These are phyloP conservation scores for Lepisosteus oculatus DNA, from an alignment of 2,113 vertebrate genomes.

Conservation along the genomic window DNA sequence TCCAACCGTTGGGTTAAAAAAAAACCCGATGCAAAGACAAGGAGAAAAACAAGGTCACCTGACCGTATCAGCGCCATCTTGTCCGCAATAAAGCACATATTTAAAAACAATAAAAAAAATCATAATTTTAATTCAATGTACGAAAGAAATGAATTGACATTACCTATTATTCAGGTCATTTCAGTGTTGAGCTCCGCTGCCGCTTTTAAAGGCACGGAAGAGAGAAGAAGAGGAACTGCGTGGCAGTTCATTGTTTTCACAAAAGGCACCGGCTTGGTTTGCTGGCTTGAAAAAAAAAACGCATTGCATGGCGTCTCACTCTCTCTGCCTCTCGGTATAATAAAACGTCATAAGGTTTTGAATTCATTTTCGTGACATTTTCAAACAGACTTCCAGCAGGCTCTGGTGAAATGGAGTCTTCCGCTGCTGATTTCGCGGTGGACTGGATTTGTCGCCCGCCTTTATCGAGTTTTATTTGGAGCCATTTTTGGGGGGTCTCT, in stretches of 20 bases:
- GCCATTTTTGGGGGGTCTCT: conserved; percentile 34
- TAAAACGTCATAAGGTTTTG: conserved; percentile 6
- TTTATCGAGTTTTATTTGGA: conserved; percentile 31
- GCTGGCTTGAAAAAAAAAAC: conserved; percentile 37
- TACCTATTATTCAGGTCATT: conserved; percentile 52
- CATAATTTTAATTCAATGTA: conserved; percentile 46
- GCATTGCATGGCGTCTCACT: conserved; percentile 45
- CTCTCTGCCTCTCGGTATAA: conserved; percentile 37
- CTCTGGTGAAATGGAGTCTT: conserved; percentile 36
- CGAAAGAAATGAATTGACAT: conserved; percentile 47
- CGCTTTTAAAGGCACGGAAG: conserved; percentile 45
- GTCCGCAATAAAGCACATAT: conserved; percentile 34
- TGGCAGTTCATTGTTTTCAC: conserved; percentile 47
- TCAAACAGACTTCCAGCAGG: conserved; percentile 32
- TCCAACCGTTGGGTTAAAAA: conserved; percentile 26
- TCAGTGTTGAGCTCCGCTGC: conserved; percentile 49
- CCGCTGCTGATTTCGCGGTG: conserved; percentile 27
- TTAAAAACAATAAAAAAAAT: conserved; percentile 32
- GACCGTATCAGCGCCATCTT: conserved; percentile 52
- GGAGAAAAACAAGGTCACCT: conserved; percentile 51
- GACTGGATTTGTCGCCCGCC: conserved; percentile 33
- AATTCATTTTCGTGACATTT: conserved; percentile 22
- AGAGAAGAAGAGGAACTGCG: conserved; percentile 32
- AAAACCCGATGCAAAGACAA: conserved; percentile 21
- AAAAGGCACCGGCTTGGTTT: conserved; percentile 38